phyloP scores from a whole-genome alignment of 2,888 invertebrate genomes.

The Brachycybe producta region DNA sequence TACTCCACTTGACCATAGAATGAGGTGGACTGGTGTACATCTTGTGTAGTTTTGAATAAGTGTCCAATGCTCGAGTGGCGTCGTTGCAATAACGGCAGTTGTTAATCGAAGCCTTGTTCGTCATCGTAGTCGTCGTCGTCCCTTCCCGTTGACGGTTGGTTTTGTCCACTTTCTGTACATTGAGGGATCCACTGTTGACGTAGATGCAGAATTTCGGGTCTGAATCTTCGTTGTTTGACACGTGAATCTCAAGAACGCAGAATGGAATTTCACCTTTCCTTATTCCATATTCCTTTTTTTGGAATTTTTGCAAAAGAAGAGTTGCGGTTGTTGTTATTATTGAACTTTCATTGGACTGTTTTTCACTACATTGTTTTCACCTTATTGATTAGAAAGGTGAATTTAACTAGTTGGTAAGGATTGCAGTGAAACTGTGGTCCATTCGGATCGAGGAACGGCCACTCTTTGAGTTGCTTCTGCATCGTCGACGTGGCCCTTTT shows the following conservation, averaged over 20 bases:
- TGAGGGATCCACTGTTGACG: not conserved
- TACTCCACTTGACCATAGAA: not conserved
- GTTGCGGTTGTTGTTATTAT: too few relatives aligned
- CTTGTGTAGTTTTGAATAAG: conserved; percentile 1
- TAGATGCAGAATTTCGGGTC: conserved; percentile 2
- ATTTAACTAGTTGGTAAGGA: conserved; percentile 12
- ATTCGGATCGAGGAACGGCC: conserved; percentile 7
- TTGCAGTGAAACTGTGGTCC: conserved; percentile 12
- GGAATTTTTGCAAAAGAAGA: too few relatives aligned
- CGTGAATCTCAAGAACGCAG: conserved; percentile 12
- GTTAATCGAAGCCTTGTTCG: not conserved
- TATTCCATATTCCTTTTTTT: too few relatives aligned
- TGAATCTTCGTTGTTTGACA: not conserved
- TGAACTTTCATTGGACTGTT: too few relatives aligned
- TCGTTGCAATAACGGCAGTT: conserved; percentile 9
- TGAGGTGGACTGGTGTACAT: conserved; percentile 9
- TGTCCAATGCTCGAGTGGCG: conserved; percentile 3
- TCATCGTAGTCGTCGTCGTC: too few relatives aligned
- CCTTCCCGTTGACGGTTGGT: too few relatives aligned
- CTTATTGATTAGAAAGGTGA: conserved; percentile 4
- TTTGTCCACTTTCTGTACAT: too few relatives aligned
- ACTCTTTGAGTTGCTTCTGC: conserved; percentile 6
- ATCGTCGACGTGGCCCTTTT: not conserved
- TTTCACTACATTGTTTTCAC: too few relatives aligned
- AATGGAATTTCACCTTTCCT: conserved; percentile 7